Evolutionary conservation across 2,888 invertebrate species (phyloP).

Genomic region (Atethmia centrago): DNA sequence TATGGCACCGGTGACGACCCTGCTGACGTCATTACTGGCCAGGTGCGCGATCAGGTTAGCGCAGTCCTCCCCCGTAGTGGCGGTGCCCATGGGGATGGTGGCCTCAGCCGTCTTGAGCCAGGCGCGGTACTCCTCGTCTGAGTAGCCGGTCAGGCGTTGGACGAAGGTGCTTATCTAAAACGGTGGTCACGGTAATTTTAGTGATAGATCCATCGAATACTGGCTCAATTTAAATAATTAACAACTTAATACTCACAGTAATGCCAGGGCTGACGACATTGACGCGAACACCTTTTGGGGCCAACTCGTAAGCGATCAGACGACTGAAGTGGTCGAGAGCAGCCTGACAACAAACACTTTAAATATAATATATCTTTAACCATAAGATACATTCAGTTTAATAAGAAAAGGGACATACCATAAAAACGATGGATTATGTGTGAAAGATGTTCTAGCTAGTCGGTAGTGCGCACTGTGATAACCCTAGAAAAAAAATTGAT

Average conservation of each 20-base stretch:
- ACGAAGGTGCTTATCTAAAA: conserved; percentile 45
- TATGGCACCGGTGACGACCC: conserved; percentile 90
- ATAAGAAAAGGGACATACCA: too few species aligned
- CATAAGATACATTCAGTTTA: neutral
- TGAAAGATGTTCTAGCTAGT: neutral
- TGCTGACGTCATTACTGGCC: conserved; percentile 91
- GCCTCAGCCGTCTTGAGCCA: conserved; percentile 59
- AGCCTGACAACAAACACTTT: conserved; percentile 62
- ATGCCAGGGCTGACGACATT: conserved; percentile 94
- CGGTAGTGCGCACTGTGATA: neutral
- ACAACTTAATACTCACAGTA: conserved; percentile 84
- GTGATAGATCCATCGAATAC: neutral
- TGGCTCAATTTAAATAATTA: neutral
- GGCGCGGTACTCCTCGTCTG: conserved; percentile 85
- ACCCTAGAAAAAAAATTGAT: too few species aligned
- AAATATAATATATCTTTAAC: neutral
- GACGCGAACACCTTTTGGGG: conserved; percentile 91
- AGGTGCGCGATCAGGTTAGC: conserved; percentile 95
- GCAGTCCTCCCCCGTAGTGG: conserved; percentile 91
- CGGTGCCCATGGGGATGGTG: conserved; percentile 63
- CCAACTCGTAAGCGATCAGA: conserved; percentile 92
- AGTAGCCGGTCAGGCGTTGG: conserved; percentile 89
- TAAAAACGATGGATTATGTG: too few species aligned
- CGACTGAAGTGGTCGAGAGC: conserved; percentile 80
- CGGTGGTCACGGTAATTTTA: neutral